Percentiles rank a stretch among this genome's conserved stretches.
Conservation (phyloP, 2,113 vertebrate species). For the Cynopterus brachyotis region DNA sequence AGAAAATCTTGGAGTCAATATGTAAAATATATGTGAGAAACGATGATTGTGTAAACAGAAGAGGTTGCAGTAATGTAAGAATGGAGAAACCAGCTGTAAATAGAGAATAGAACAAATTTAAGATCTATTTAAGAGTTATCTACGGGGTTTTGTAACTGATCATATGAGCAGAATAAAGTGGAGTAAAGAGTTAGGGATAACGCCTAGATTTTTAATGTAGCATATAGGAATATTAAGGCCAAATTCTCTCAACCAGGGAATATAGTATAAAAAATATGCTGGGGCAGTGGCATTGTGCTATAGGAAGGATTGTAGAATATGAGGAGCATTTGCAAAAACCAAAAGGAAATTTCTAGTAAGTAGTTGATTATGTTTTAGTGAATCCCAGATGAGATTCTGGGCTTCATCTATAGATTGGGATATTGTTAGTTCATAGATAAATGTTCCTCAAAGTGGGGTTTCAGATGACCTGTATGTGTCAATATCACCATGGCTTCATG, state of each 20-base stretch:
- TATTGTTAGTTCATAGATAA: not conserved
- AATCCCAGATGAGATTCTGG: not conserved
- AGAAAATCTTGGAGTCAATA: not conserved
- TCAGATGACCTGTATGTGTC: not conserved
- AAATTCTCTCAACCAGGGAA: not conserved
- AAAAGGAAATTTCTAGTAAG: not conserved
- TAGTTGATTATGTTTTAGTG: not conserved
- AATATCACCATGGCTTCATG: not conserved
- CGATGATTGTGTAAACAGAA: not conserved
- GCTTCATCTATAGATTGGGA: not conserved
- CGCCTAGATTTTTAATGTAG: not conserved
- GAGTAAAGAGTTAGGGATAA: not conserved
- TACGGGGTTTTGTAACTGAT: not conserved
- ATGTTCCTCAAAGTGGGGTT: not conserved
- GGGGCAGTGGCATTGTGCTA: not conserved
- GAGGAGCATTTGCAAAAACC: not conserved
- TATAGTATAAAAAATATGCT: not conserved
- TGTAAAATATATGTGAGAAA: not conserved
- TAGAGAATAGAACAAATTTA: not conserved
- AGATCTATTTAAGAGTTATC: not conserved
- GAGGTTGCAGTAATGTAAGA: not conserved
- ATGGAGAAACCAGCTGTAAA: not conserved
- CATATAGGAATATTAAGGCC: not conserved
- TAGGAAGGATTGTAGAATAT: not conserved
- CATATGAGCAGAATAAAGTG: not conserved